Conservation (phyloP, 2,113 vertebrate genomes). For the Bos indicus region DNA sequence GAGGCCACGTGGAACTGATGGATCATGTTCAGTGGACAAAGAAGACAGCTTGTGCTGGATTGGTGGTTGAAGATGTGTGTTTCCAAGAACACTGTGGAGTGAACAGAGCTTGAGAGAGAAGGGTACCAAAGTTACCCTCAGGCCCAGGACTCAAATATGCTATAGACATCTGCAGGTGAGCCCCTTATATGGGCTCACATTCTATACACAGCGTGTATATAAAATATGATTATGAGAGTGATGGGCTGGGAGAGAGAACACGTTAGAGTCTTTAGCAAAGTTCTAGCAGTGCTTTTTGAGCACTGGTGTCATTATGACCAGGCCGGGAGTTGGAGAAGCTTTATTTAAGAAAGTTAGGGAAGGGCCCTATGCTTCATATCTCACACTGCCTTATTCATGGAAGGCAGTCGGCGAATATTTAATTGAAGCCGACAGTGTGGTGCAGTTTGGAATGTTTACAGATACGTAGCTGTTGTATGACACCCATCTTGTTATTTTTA, state of each 20-base stretch:
- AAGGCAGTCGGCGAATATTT: not conserved
- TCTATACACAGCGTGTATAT: not conserved
- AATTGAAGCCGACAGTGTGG: not conserved
- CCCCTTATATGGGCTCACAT: not conserved
- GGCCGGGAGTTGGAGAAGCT: not conserved
- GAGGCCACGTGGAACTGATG: not conserved
- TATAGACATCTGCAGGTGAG: not conserved
- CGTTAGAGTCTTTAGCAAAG: not conserved
- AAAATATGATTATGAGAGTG: not conserved
- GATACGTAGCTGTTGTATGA: not conserved
- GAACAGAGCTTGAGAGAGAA: not conserved
- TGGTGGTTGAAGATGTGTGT: not conserved
- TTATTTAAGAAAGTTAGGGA: not conserved
- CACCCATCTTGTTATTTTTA: not conserved
- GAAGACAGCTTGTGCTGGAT: not conserved
- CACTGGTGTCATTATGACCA: not conserved
- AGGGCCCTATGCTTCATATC: not conserved
- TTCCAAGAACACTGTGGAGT: not conserved
- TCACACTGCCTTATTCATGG: not conserved
- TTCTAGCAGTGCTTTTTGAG: not conserved
- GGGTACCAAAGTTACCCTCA: not conserved
- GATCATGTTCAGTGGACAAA: not conserved
- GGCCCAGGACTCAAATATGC: not conserved
- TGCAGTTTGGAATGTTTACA: not conserved
- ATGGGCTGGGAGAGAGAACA: not conserved